Percentiles rank a stretch among this genome's conserved stretches.
phyloP scores from a whole-genome alignment of 2,113 vertebrate genomes.

The Hyla sarda region DNA sequence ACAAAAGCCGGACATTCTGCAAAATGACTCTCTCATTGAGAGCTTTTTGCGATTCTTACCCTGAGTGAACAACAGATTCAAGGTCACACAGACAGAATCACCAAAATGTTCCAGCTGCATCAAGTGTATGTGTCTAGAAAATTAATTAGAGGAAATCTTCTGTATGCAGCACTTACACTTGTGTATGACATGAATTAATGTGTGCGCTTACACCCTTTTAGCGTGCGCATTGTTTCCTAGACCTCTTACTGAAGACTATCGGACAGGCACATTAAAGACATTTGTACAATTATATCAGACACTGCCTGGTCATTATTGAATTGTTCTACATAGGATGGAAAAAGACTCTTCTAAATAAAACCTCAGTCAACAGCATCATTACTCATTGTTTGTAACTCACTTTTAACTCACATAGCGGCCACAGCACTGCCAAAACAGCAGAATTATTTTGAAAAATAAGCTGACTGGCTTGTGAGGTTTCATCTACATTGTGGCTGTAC shows the following conservation, averaged over 20 bases:
- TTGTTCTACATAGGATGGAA: neutral
- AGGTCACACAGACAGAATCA: slow-evolving; percentile 57
- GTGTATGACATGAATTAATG: slow-evolving; percentile 42
- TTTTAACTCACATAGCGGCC: no score
- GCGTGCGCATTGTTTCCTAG: slow-evolving; percentile 22
- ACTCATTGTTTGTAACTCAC: no score
- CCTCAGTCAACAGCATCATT: neutral
- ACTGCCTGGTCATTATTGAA: neutral
- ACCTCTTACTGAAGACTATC: neutral
- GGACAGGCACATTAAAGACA: neutral
- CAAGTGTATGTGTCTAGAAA: slow-evolving; percentile 57
- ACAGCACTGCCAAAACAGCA: no score
- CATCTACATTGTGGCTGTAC: no score
- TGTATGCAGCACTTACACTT: slow-evolving; percentile 55
- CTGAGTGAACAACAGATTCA: slow-evolving; percentile 34
- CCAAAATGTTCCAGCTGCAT: slow-evolving; percentile 57
- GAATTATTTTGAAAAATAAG: no score
- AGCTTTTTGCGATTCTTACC: slow-evolving; percentile 23
- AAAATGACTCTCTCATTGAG: slow-evolving; percentile 44
- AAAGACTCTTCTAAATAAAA: neutral
- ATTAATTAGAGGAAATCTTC: slow-evolving; percentile 54
- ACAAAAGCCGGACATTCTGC: slow-evolving; percentile 51
- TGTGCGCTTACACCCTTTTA: slow-evolving; percentile 45
- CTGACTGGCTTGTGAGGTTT: no score
- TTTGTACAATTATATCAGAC: slow-evolving; percentile 1